Conservation (phyloP, 1,140 invertebrate genomes). For the Drosophila yakuba region DNA sequence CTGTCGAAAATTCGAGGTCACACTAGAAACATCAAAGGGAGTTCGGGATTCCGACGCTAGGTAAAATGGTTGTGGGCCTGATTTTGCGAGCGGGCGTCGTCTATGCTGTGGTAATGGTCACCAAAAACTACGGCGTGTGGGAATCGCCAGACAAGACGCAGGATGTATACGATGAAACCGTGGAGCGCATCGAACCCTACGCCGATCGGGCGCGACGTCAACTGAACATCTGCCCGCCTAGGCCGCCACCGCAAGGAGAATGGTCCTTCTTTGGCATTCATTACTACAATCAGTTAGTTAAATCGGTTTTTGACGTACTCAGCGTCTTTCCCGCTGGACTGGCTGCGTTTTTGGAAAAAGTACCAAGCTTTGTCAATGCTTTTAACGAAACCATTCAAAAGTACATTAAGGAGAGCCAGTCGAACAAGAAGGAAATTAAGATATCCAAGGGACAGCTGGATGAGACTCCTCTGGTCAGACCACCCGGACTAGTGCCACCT, state of each 20-base stretch:
- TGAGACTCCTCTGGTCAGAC: constrained; percentile 36
- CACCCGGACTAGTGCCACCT: constrained; percentile 29
- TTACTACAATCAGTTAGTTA: constrained; percentile 58
- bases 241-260: constrained; percentile 49
- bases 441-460: constrained; percentile 44
- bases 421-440: constrained; percentile 21
- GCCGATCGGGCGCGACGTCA: constrained; percentile 31
- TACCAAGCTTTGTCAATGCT: constrained; percentile 19
- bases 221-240: constrained; percentile 44
- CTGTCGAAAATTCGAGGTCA: constrained; percentile 26
- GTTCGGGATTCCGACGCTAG: constrained; percentile 3
- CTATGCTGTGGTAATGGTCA: constrained; percentile 41
- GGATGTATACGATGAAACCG: constrained; percentile 26
- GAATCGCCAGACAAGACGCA: constrained; percentile 39
- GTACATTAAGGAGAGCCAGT: constrained; percentile 3
- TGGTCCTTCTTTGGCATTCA: constrained; percentile 49
- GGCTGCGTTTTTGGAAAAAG: not conserved
- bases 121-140: constrained; percentile 52
- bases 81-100: constrained; percentile 55
- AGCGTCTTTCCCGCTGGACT: constrained; percentile 34
- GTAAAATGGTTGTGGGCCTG: constrained; percentile 52
- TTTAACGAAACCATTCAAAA: not conserved
- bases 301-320: constrained; percentile 36
- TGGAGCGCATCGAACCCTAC: constrained; percentile 20
- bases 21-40: not conserved